Base-by-base conservation (phyloP, 1,140 invertebrate species). In the Aphidius ervi region DNA sequence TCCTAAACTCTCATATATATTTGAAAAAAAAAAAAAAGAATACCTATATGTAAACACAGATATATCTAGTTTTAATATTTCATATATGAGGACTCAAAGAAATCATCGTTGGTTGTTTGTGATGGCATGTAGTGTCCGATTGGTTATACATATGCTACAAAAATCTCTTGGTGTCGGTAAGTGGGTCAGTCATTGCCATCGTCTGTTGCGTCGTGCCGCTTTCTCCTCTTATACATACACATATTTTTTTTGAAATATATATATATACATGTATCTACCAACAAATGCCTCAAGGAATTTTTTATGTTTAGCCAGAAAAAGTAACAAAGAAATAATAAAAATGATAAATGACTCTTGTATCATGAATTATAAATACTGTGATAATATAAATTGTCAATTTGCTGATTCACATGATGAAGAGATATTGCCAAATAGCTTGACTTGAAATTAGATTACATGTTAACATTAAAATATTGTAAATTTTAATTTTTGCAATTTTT, bases 141-240 rank as follows among this genome's bases (percentile, higher is more conserved):
- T 54, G 52, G 52, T 10, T 54, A 54, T 20, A 40, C 62, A 59
- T 46, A 52, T 48, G 49, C 23, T 40, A 40, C n/a, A n/a, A 23
- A 31, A 42, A 53, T 55, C 41, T 41, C 42, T 57, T 58, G 46
- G 56, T 58, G 54, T 60, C 54, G 49, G 52, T n/a, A 54, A 54
- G 52, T 54, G 42, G 52, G 56, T 57, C 56, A 58, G 60, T 46
- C 54, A 63, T 59, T 55, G 57, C 57, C 57, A 59, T 52, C 55
- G 58, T 48, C 58, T 64, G 56, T 64, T 64, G 62, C 62, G 62
- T 64, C 55, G 62, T 20, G 61, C 62, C 58, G 62, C 62, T 64
- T 64, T 64, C 62, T 64, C 62, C 60, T 64, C 53, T 20, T n/a
- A 56, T 20, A 16, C 16, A 56, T 39, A 46, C 39, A 47, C 16